Percentiles rank a stretch among this genome's conserved stretches.
phyloP scores from a whole-genome alignment of 2,888 invertebrate genomes.

The Scaptomyza tumidula region DNA sequence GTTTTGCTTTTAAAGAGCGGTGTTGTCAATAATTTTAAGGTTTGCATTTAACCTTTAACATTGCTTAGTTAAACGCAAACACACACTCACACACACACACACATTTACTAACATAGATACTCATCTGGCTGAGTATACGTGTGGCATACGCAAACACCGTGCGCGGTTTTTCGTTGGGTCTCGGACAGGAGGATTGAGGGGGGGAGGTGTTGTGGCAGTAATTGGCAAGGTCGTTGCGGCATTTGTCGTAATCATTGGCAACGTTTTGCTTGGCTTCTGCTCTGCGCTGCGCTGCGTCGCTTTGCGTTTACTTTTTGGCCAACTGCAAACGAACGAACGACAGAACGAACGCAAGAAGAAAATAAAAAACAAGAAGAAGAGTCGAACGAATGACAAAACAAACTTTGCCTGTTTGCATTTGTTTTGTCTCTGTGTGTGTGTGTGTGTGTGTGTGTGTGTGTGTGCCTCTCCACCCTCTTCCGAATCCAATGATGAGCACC shows the following conservation, averaged over 20 bases:
- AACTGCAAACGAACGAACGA: conserved; percentile 50
- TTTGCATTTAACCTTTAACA: conserved; percentile 66
- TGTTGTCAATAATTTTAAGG: conserved; percentile 31
- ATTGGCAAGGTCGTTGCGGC: conserved; percentile 83
- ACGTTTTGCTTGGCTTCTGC: conserved; percentile 63
- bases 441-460: background rate
- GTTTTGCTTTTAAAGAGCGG: conserved; percentile 35
- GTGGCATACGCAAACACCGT: conserved; percentile 64
- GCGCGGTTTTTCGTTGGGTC: conserved; percentile 3
- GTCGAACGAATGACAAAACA: conserved; percentile 53
- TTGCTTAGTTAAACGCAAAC: conserved; percentile 31
- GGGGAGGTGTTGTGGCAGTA: conserved; percentile 57
- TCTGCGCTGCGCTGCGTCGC: conserved; percentile 42
- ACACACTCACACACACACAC: conserved; percentile 3
- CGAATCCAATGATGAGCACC: conserved; percentile 37
- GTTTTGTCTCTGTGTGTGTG: conserved; percentile 40
- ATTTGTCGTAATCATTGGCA: conserved; percentile 80
- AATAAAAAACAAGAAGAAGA: too few relatives aligned
- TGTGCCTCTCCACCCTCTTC: background rate
- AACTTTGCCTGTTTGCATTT: conserved; percentile 68
- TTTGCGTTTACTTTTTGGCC: conserved; percentile 67
- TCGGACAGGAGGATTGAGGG: conserved; percentile 3
- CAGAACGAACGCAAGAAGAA: conserved; percentile 34
- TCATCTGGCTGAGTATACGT: conserved; percentile 53
- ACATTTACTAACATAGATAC: conserved; percentile 25